Percentiles rank a stretch among this genome's conserved stretches.
phyloP scores from a whole-genome alignment of 2,888 invertebrate genomes.

The Epinotia bilunana region DNA sequence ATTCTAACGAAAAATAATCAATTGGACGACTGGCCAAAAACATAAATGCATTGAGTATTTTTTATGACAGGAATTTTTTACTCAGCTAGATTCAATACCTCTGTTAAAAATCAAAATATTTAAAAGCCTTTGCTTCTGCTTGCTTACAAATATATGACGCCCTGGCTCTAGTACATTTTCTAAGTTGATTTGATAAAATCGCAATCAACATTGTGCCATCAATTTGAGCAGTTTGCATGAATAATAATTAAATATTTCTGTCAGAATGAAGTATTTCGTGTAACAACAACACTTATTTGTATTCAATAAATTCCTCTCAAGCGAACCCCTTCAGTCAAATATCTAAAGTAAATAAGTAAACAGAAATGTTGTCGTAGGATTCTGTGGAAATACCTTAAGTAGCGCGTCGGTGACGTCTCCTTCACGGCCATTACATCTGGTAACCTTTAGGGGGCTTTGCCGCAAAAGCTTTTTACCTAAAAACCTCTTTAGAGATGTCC shows the following conservation, averaged over 20 bases:
- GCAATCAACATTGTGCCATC: background rate
- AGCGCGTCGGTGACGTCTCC: slow-evolving; percentile 53
- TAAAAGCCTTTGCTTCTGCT: too few species aligned
- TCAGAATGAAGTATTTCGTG: slow-evolving; percentile 21
- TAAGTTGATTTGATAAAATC: slow-evolving; percentile 2
- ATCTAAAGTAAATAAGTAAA: slow-evolving; percentile 44
- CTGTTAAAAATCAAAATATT: too few species aligned
- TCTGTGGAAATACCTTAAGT: slow-evolving; percentile 49
- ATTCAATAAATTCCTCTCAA: slow-evolving; percentile 37
- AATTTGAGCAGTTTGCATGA: slow-evolving; percentile 7
- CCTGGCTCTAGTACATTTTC: background rate
- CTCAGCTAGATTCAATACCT: too few species aligned
- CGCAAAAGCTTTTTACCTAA: slow-evolving; percentile 53
- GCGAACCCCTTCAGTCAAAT: slow-evolving; percentile 34
- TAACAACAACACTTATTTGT: slow-evolving; percentile 35
- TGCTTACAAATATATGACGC: background rate
- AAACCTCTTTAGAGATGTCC: slow-evolving; percentile 56
- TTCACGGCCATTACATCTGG: slow-evolving; percentile 57
- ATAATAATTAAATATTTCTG: slow-evolving; percentile 17
- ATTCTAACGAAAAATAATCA: too few species aligned
- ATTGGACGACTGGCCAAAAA: too few species aligned
- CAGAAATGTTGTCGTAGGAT: slow-evolving; percentile 44
- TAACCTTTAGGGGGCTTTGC: slow-evolving; percentile 55
- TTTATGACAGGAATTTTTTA: too few species aligned
- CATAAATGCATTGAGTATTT: too few species aligned